These are phyloP conservation scores for Delia radicum DNA, from an alignment of 1,140 invertebrate genomes.

Conservation along the genomic window DNA sequence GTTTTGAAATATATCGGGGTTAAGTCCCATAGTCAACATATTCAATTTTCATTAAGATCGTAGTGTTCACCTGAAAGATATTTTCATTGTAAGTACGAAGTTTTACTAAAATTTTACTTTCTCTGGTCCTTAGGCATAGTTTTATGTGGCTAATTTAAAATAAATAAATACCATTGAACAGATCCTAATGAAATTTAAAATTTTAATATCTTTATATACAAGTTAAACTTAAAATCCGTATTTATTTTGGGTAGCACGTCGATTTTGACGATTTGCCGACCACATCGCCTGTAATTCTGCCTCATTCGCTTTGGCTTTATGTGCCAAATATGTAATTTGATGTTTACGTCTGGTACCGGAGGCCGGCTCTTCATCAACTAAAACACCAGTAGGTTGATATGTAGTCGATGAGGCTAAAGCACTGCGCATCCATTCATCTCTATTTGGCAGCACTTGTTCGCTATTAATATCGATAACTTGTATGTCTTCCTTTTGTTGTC, in stretches of 20 bases:
- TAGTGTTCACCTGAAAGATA: no score
- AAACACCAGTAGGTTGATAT: conserved; percentile 48
- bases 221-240: conserved; percentile 81
- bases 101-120: no score
- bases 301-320: conserved; percentile 92
- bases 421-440: conserved; percentile 78
- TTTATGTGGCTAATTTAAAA: no score
- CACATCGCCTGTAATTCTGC: conserved; percentile 91
- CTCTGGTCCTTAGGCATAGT: no score
- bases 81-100: no score
- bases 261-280: conserved; percentile 81
- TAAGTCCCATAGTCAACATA: no score
- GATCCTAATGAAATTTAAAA: no score
- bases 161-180: no score
- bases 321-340: conserved; percentile 94
- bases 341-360: conserved; percentile 80
- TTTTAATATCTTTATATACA: no score
- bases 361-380: conserved; percentile 62
- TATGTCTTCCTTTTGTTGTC: conserved; percentile 59
- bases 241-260: conserved; percentile 83
- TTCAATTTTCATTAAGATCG: no score
- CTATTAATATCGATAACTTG: conserved; percentile 82
- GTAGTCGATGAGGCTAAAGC: conserved; percentile 74
- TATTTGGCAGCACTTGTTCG: conserved; percentile 77
- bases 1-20: no score